Conservation (phyloP, 2,113 vertebrate species). For the Crotophaga sulcirostris region DNA sequence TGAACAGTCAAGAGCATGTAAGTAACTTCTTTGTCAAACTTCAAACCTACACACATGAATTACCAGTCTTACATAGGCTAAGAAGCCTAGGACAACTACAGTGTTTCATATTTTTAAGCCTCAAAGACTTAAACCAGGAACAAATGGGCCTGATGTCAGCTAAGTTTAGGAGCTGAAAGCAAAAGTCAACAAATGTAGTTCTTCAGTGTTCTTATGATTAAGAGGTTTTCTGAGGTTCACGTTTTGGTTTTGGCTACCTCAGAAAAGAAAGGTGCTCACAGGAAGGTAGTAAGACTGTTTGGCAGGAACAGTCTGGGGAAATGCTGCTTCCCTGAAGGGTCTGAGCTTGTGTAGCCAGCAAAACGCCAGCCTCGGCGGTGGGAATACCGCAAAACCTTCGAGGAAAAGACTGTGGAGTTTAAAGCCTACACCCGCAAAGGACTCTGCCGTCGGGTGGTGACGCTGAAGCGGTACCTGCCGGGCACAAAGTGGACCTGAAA, state of each 20-base stretch:
- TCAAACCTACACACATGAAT: too few relatives aligned
- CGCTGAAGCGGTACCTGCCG: accelerated
- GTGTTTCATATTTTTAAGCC: too few relatives aligned
- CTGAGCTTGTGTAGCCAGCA: accelerated
- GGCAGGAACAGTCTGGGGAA: accelerated
- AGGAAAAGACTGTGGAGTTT: accelerated
- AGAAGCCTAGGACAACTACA: too few relatives aligned
- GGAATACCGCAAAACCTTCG: accelerated
- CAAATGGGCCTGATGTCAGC: too few relatives aligned
- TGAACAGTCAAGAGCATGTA: too few relatives aligned
- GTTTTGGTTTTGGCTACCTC: background rate
- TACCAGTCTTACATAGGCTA: too few relatives aligned
- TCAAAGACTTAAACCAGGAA: too few relatives aligned
- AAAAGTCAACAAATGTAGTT: accelerated
- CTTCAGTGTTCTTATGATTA: background rate
- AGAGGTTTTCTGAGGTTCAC: background rate
- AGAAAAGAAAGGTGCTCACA: background rate
- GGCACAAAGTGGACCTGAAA: accelerated
- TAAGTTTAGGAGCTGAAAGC: too few relatives aligned
- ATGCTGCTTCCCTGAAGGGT: accelerated
- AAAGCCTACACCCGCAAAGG: accelerated
- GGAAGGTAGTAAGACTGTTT: accelerated
- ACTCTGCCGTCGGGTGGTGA: background rate
- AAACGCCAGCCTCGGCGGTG: accelerated
- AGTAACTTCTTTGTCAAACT: too few relatives aligned